These are phyloP conservation scores for Eupithecia insigniata DNA, from an alignment of 2,888 invertebrate species.

Conservation along the genomic window DNA sequence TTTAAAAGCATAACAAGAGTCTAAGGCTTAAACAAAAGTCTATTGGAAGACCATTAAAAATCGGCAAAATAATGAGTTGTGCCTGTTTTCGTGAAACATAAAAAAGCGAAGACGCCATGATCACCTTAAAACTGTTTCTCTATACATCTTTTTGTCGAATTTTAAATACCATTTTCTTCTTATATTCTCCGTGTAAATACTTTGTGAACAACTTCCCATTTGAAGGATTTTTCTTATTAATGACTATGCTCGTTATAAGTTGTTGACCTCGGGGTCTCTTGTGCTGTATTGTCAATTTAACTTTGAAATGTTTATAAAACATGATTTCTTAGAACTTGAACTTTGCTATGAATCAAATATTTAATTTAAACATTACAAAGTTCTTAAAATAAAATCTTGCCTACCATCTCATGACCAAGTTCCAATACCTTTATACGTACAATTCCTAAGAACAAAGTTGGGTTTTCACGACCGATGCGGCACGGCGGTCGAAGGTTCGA, in stretches of 20 bases:
- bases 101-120: conserved; percentile 1
- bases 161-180: background rate
- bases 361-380: background rate
- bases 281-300: conserved; percentile 50
- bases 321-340: conserved; percentile 33
- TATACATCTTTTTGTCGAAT: background rate
- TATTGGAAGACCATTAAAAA: background rate
- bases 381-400: too few species aligned
- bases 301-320: conserved; percentile 46
- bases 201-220: conserved; percentile 4
- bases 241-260: conserved; percentile 33
- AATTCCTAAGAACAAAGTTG: too few species aligned
- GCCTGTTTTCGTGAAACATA: background rate
- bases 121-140: background rate
- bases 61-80: background rate
- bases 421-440: too few species aligned
- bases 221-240: conserved; percentile 24
- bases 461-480: too few species aligned
- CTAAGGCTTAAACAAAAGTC: background rate
- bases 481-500: too few species aligned
- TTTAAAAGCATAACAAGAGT: background rate
- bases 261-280: conserved; percentile 47
- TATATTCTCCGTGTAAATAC: background rate
- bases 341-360: background rate
- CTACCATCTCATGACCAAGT: too few species aligned